These are phyloP conservation scores for Hirtodrosophila cameraria DNA, from an alignment of 2,888 invertebrate species.

Conservation along the genomic window DNA sequence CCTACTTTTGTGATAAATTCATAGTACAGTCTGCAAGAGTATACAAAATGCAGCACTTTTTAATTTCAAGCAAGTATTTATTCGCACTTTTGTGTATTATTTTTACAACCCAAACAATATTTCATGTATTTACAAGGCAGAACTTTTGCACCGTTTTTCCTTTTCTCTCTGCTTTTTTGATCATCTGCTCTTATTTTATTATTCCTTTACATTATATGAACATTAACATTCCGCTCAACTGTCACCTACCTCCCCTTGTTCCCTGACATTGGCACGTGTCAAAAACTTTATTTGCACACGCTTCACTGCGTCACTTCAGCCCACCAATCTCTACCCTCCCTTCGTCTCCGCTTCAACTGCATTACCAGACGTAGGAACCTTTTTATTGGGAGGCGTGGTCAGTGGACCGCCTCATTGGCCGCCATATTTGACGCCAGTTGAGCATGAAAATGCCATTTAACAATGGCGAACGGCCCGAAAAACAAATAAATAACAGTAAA, in stretches of 20 bases:
- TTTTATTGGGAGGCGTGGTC: constrained; percentile 17
- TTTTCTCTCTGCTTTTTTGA: not conserved
- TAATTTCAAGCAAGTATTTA: constrained; percentile 25
- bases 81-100: constrained; percentile 39
- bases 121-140: constrained; percentile 40
- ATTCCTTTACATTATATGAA: constrained; percentile 25
- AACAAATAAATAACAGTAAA: constrained; percentile 54
- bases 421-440: constrained; percentile 78
- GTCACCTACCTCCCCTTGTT: constrained; percentile 16
- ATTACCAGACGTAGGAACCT: not conserved
- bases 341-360: too few species aligned
- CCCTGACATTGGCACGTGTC: constrained; percentile 56
- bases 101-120: constrained; percentile 41
- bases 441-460: constrained; percentile 80
- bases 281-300: constrained; percentile 61
- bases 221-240: constrained; percentile 49
- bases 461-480: constrained; percentile 60
- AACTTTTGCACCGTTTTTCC: not conserved
- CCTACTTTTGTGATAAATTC: too few species aligned
- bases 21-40: too few species aligned
- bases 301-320: constrained; percentile 13
- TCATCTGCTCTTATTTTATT: not conserved
- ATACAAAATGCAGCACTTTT: constrained; percentile 2
- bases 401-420: constrained; percentile 55
- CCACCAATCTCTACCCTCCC: not conserved